Evolutionary conservation across 1,140 invertebrate species (phyloP).

Genomic region (Apolygus lucorum): DNA sequence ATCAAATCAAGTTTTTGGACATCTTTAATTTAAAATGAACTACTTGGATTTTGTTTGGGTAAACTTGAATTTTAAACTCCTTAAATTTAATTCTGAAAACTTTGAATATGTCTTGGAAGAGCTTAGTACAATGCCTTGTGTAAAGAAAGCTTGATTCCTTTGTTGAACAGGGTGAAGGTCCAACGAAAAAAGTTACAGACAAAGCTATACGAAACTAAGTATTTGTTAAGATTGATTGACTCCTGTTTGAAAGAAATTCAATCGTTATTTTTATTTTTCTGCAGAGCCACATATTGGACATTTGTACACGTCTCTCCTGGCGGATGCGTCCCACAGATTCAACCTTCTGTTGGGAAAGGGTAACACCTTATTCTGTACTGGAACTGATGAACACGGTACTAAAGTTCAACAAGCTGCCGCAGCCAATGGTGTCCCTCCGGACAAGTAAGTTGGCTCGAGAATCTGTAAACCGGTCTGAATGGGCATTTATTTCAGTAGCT

Average conservation of each 20-base stretch:
- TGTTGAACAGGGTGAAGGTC: background rate
- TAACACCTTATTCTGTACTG: conserved; percentile 65
- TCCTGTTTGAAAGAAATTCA: conserved; percentile 31
- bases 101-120: background rate
- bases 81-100: too few species aligned
- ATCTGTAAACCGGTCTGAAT: too few species aligned
- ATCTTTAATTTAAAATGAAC: too few species aligned
- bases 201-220: background rate
- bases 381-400: conserved; percentile 96
- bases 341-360: conserved; percentile 42
- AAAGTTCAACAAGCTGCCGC: conserved; percentile 83
- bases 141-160: background rate
- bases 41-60: too few species aligned
- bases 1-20: too few species aligned
- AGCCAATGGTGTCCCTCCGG: conserved; percentile 44
- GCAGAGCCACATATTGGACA: conserved; percentile 98
- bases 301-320: conserved; percentile 79
- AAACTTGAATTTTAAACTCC: too few species aligned
- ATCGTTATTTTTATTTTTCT: conserved; percentile 49
- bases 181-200: background rate
- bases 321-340: conserved; percentile 78
- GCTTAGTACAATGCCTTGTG: background rate
- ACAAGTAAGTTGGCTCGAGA: conserved; percentile 45
- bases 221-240: conserved; percentile 43
- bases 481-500: too few species aligned